These are phyloP conservation scores for Peromyscus attwateri DNA, from an alignment of 2,797 vertebrate genomes.

Conservation along the genomic window DNA sequence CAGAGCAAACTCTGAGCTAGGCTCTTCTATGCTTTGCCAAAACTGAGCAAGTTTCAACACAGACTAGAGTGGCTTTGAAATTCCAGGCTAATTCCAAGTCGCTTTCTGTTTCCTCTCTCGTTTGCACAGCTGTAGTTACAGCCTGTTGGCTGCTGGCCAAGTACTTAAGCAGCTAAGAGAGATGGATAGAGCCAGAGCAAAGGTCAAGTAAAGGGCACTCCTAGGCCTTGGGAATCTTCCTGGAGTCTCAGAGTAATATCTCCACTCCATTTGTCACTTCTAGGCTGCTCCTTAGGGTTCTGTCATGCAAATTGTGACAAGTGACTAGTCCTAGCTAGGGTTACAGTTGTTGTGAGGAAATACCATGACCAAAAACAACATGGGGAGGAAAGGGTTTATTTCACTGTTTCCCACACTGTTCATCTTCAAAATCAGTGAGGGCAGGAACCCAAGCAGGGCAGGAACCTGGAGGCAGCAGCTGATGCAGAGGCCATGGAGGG, in stretches of 20 bases:
- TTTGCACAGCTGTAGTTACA: constrained; percentile 18
- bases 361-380: not conserved
- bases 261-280: not conserved
- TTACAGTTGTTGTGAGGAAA: not conserved
- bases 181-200: not conserved
- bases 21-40: not conserved
- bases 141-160: not conserved
- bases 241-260: not conserved
- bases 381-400: not conserved
- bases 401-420: not conserved
- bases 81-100: constrained; percentile 1
- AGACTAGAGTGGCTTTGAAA: constrained; percentile 7
- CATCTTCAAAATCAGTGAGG: not conserved
- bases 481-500: not conserved
- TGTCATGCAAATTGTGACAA: not conserved
- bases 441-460: not conserved
- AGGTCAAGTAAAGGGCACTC: constrained; percentile 1
- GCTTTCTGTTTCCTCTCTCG: not conserved
- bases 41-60: not conserved
- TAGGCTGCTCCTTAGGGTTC: not conserved
- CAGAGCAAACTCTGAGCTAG: not conserved
- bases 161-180: not conserved
- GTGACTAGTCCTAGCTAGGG: not conserved
- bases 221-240: not conserved
- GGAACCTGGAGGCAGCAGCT: not conserved